These are phyloP conservation scores for Chinchilla lanigera DNA, from an alignment of 2,113 vertebrate species.

Conservation along the genomic window DNA sequence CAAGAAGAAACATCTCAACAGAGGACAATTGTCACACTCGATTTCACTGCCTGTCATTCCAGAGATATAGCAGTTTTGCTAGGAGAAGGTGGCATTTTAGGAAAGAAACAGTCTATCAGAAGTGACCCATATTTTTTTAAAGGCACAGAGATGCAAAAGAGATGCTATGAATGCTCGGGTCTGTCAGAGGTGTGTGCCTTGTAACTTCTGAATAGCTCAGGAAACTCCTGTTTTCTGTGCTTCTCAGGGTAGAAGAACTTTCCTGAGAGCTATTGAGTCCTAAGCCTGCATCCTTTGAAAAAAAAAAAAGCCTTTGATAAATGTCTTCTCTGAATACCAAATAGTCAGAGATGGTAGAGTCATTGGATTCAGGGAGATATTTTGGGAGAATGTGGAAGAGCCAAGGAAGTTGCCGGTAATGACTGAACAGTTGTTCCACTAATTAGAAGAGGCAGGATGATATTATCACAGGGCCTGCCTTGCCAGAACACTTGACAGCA, in stretches of 20 bases:
- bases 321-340: neutral
- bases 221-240: neutral
- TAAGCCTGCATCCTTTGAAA: neutral
- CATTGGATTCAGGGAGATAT: neutral
- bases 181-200: neutral
- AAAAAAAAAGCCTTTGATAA: neutral
- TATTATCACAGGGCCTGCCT: neutral
- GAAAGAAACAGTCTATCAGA: neutral
- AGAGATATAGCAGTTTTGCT: constrained; percentile 10
- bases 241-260: neutral
- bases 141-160: neutral
- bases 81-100: neutral
- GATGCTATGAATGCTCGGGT: neutral
- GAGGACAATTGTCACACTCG: neutral
- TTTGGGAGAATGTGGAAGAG: neutral
- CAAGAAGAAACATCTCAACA: neutral
- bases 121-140: constrained; percentile 10
- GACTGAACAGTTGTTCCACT: neutral
- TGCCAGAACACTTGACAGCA: neutral
- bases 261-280: neutral
- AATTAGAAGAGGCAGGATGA: neutral
- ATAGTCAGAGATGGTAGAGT: neutral
- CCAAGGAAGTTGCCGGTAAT: neutral
- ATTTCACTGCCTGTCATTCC: neutral
- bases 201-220: neutral